Evolutionary conservation across 2,888 invertebrate species (phyloP), one percentile per base, ranked within the genome.

Genomic region (Torymus tubicola): DNA sequence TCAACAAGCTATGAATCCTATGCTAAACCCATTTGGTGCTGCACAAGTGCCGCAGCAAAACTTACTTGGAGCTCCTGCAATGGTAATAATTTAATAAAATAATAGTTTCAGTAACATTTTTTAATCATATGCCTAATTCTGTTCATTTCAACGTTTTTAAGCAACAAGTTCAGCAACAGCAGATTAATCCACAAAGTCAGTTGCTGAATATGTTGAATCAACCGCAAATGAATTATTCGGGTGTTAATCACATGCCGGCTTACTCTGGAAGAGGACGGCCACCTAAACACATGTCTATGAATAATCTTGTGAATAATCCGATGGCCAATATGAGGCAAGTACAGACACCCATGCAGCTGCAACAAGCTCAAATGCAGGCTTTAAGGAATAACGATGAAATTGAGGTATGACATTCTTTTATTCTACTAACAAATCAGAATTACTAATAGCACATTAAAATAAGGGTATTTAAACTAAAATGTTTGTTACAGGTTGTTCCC

Each of bases 131-230:
- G 16, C 52, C 18, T n/a, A 12, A 61, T 58, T 12, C 11, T 52
- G 11, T 68, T 52, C 57, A 8, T 67, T 57, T 10, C 2, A 31
- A 42, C 14, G 60, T n/a, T 63, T 63, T 65, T 60, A 64, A 78
- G 74, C 52, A 52, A 11, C 65, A 50, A 31, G n/a, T 68, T 55
- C 61, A 76, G 8, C 80, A 81, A n/a, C 81, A 72, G 52, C 58
- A 55, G n/a, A 91, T 91, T 84, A 78, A 83, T 69, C 82, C 82
- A 79, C 85, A 86, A 79, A 85, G 91, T 82, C 91, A 92, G 81
- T 92, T 83, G 24, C 61, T 82, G 42, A 82, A 81, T 65, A 77
- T 81, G 83, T 79, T 92, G 85, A 92, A 92, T 86, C 92, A 92
- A 82, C 86, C 92, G 52, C 91, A 89, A 78, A 92, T 81, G 71